These are phyloP conservation scores for Hemistola chrysoprasaria DNA, from an alignment of 2,888 invertebrate genomes.

Conservation along the genomic window DNA sequence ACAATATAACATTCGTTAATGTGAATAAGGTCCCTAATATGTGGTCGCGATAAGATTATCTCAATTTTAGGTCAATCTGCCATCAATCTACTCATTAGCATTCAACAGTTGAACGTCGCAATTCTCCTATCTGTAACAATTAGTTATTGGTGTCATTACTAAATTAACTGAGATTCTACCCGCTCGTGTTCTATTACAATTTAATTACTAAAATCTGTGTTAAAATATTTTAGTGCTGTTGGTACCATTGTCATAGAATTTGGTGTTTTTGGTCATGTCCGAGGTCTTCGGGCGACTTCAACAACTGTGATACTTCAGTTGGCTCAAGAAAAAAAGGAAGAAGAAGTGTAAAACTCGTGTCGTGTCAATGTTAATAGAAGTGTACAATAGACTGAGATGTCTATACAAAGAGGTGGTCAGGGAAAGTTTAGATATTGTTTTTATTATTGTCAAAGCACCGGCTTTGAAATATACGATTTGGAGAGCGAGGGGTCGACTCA, in stretches of 20 bases:
- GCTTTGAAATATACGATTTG: constrained; percentile 74
- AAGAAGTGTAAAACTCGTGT: too few relatives aligned
- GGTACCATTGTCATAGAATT: too few relatives aligned
- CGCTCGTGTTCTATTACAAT: constrained; percentile 19
- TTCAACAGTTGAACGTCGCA: constrained; percentile 36
- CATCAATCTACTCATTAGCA: too few relatives aligned
- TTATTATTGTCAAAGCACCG: constrained; percentile 63
- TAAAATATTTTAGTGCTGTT: too few relatives aligned
- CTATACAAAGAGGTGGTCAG: constrained; percentile 59
- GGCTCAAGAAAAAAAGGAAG: too few relatives aligned
- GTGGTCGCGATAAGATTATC: not conserved
- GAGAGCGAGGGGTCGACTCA: constrained; percentile 48
- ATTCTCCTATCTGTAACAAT: constrained; percentile 33
- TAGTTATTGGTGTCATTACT: constrained; percentile 46
- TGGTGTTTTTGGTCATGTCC: too few relatives aligned
- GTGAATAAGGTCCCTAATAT: not conserved
- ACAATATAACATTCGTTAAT: too few relatives aligned
- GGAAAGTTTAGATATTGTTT: constrained; percentile 65
- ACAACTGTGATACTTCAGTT: too few relatives aligned
- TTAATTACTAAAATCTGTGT: constrained; percentile 1
- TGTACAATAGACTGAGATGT: constrained; percentile 39
- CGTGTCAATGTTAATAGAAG: constrained; percentile 56
- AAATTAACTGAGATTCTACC: constrained; percentile 28
- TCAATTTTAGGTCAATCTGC: too few relatives aligned
- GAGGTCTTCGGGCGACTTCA: too few relatives aligned